phyloP scores from a whole-genome alignment of 2,113 vertebrate genomes.

The Rhinolophus ferrumequinum region DNA sequence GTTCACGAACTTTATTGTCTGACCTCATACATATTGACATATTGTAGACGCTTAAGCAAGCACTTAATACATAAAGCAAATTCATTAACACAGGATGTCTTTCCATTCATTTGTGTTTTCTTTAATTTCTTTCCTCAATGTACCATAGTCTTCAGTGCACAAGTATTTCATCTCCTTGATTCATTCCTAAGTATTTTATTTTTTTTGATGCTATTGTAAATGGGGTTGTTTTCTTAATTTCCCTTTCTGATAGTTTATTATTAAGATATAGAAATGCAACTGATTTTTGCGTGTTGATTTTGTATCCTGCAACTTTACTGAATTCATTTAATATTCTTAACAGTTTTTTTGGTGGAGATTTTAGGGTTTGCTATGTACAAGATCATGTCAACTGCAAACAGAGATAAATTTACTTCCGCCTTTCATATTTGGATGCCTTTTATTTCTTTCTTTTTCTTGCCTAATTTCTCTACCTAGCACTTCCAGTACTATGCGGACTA shows the following conservation, averaged over 20 bases:
- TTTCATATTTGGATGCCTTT: background rate
- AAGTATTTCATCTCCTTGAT: background rate
- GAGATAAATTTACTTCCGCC: background rate
- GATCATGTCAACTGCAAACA: background rate
- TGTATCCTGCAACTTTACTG: background rate
- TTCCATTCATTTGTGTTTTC: background rate
- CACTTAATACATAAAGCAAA: slow-evolving; percentile 3
- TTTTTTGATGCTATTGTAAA: background rate
- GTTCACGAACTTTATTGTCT: too few species aligned
- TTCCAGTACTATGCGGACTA: background rate
- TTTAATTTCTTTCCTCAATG: background rate
- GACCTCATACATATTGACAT: too few species aligned
- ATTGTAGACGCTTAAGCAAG: background rate
- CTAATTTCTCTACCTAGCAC: background rate
- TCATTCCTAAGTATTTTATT: slow-evolving; percentile 18
- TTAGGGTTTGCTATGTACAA: background rate
- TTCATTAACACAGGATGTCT: background rate
- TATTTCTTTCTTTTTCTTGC: slow-evolving; percentile 3
- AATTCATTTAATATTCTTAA: background rate
- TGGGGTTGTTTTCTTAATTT: background rate
- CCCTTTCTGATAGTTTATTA: background rate
- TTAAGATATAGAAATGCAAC: background rate
- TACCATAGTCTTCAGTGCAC: background rate
- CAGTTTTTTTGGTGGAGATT: background rate
- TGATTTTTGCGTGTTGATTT: background rate